Evolutionary conservation across 1,140 invertebrate species (phyloP).

Genomic region (Metopolophium dirhodum): DNA sequence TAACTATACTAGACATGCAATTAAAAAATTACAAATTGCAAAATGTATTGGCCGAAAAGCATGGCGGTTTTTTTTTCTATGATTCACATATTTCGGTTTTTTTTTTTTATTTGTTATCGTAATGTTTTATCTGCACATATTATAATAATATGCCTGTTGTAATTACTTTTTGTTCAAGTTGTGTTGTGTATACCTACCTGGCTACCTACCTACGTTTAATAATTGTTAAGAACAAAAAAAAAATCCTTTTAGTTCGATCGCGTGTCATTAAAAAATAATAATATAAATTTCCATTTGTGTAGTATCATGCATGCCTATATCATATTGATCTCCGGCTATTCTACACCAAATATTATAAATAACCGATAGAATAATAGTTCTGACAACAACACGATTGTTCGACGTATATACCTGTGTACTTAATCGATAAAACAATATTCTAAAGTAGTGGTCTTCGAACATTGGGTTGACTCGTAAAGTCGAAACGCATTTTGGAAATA

Average conservation of each 20-base stretch:
- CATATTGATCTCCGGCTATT: background rate
- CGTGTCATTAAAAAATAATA: slow-evolving; percentile 10
- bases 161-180: background rate
- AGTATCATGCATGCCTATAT: background rate
- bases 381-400: background rate
- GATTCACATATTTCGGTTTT: background rate
- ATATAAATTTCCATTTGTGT: background rate
- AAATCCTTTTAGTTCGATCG: background rate
- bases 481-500: background rate
- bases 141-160: background rate
- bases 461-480: background rate
- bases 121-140: background rate
- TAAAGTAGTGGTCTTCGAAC: background rate
- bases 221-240: background rate
- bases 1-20: background rate
- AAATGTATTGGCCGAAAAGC: background rate
- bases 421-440: background rate
- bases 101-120: background rate
- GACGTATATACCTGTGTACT: background rate
- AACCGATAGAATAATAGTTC: background rate
- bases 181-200: background rate
- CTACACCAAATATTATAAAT: background rate
- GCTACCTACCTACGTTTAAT: background rate
- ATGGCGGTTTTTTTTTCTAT: background rate
- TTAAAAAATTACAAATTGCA: background rate